Evolutionary conservation across 2,113 vertebrate species (phyloP), one percentile per base, ranked within the genome.

Genomic region (Excalfactoria chinensis): DNA sequence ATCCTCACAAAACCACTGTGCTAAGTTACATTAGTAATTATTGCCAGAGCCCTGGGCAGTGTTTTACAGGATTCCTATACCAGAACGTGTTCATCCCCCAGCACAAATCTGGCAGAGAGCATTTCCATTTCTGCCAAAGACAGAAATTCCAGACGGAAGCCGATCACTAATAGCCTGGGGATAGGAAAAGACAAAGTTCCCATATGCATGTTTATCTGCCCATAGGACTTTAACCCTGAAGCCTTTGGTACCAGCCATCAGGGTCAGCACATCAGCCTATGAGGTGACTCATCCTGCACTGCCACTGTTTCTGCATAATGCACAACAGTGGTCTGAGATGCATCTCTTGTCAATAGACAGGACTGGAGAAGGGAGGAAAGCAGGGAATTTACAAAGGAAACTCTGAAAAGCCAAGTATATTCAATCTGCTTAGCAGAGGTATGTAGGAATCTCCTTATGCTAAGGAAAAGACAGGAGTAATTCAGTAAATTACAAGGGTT

Each of bases 1-100:
- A 86, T 11, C 35, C 44, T 43, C 34, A 6, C 44, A 78, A n/a
- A 60, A 69, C 17, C 40, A 75, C 4, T 26, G 41, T 9, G 17
- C 25, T 32, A 79, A 78, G 22, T 87, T 75, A 76, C 75, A 96
- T 87, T 44, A 92, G 55, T 49, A 93, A 94, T 46, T 96, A 76
- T 94, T 96, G 93, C 84, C 89, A 94, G 28, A 89, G 77, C 90
- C 81, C 13, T 4, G 1, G 81, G 93, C 77, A 89, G 46, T 73
- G 53, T 41, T n/a, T 76, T 84, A 94, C 82, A 89, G 92, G 76
- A 93, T 92, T 44, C 41, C 93, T 69, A 72, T 84, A 94, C 8
- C 34, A 95, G 66, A 58, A 72, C 63, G 25, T 11, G 49, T 59
- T 81, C 40, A 82, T 64, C 81, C 35, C 55, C 77, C 74, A 69